Conservation (phyloP, 2,113 vertebrate species). For the Erythrocercus mccallii region DNA sequence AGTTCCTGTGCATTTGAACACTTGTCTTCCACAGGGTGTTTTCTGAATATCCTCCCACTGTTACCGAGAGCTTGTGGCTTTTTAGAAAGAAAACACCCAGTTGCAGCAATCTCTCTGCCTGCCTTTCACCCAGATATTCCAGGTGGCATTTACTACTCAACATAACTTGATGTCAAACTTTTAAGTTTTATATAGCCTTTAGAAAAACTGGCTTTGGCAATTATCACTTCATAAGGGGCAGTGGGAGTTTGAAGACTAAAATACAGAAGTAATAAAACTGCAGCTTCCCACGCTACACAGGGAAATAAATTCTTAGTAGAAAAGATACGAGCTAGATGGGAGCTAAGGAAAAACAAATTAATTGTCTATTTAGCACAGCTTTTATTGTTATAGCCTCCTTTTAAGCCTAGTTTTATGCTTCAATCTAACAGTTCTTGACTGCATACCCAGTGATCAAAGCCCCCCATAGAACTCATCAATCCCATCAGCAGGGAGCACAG, state of each 20-base stretch:
- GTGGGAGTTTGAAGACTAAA: conserved; percentile 64
- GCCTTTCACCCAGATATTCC: conserved; percentile 7
- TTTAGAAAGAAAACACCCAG: not conserved
- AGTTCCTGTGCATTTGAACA: not conserved
- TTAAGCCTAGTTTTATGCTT: not conserved
- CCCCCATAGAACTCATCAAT: not conserved
- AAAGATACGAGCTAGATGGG: not conserved
- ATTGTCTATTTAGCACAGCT: conserved; percentile 3
- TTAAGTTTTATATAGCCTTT: conserved; percentile 30
- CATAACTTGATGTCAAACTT: conserved; percentile 9
- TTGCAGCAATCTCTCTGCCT: not conserved
- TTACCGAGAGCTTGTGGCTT: not conserved
- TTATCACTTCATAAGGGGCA: conserved; percentile 54
- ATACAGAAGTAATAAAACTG: conserved; percentile 59
- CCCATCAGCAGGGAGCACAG: not conserved
- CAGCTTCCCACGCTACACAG: conserved; percentile 52
- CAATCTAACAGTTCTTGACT: not conserved
- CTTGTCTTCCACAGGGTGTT: not conserved
- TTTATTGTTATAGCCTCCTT: not conserved
- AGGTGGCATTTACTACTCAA: conserved; percentile 20
- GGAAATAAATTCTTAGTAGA: conserved; percentile 38
- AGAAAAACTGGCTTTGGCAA: conserved; percentile 52
- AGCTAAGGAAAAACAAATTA: conserved; percentile 15
- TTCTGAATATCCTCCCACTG: not conserved
- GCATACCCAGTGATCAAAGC: not conserved